A percentile compares a stretch with the other conserved stretches of the same genome.
Conservation (phyloP, 2,888 invertebrate species). For the Hyposoter didymator region DNA sequence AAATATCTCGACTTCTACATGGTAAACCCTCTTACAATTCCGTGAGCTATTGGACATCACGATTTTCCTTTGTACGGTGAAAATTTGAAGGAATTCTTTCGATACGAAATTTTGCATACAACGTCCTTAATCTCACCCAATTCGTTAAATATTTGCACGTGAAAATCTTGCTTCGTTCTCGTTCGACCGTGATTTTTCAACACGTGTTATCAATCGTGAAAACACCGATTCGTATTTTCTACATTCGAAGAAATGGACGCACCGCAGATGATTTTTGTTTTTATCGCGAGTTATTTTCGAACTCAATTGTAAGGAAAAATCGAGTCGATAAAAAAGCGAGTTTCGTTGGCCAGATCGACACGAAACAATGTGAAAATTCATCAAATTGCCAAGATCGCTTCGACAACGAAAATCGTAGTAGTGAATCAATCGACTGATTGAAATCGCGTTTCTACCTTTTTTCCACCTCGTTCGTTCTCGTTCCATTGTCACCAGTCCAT, state of each 20-base stretch:
- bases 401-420: neutral
- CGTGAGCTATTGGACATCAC: too few species aligned
- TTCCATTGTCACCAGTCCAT: neutral
- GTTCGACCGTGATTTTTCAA: neutral
- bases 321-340: neutral
- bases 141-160: neutral
- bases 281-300: neutral
- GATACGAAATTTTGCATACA: too few species aligned
- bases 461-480: constrained; percentile 2
- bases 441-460: neutral
- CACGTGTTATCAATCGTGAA: neutral
- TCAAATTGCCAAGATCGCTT: neutral
- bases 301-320: neutral
- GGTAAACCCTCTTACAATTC: too few species aligned
- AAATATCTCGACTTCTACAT: too few species aligned
- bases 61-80: too few species aligned
- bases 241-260: neutral
- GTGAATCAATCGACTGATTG: constrained; percentile 6
- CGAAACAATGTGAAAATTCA: neutral
- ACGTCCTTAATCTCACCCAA: neutral
- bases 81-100: too few species aligned
- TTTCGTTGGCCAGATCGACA: neutral
- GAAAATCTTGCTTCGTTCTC: neutral
- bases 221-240: neutral
- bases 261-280: neutral